Conservation (phyloP, 2,113 vertebrate genomes). For the Ochotona princeps region DNA sequence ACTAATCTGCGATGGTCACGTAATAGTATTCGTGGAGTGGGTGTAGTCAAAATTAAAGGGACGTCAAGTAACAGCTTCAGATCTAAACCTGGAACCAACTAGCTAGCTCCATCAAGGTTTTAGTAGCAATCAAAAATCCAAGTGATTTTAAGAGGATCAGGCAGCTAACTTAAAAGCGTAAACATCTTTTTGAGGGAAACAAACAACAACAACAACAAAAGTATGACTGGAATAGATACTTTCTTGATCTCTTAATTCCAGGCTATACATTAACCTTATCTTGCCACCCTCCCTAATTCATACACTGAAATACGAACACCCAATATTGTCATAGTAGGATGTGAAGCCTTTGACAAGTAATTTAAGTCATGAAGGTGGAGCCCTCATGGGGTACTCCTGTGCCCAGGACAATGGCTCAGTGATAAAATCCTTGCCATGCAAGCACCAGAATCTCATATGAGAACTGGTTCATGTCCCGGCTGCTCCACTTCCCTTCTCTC, state of each 20-base stretch:
- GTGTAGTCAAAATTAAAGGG: not conserved
- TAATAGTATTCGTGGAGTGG: not conserved
- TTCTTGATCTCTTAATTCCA: constrained; percentile 37
- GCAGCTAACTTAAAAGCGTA: constrained; percentile 34
- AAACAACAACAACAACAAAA: constrained; percentile 29
- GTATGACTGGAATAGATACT: not conserved
- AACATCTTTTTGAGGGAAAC: constrained; percentile 6
- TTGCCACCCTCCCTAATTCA: not conserved
- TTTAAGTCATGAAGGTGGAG: not conserved
- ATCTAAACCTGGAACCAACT: not conserved
- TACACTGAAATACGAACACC: not conserved
- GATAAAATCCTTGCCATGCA: too few species aligned
- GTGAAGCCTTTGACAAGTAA: not conserved
- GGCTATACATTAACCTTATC: not conserved
- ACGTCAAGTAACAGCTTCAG: not conserved
- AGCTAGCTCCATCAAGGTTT: not conserved
- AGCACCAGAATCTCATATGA: too few species aligned
- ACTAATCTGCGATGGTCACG: not conserved
- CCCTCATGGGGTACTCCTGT: too few species aligned
- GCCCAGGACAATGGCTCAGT: too few species aligned
- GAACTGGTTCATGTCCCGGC: too few species aligned
- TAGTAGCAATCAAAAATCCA: not conserved
- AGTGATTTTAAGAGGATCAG: not conserved
- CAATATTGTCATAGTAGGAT: not conserved
- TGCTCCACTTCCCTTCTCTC: too few species aligned